phyloP scores from a whole-genome alignment of 35 echinoderm and acorn worm genomes.

The Chiridota heheva region DNA sequence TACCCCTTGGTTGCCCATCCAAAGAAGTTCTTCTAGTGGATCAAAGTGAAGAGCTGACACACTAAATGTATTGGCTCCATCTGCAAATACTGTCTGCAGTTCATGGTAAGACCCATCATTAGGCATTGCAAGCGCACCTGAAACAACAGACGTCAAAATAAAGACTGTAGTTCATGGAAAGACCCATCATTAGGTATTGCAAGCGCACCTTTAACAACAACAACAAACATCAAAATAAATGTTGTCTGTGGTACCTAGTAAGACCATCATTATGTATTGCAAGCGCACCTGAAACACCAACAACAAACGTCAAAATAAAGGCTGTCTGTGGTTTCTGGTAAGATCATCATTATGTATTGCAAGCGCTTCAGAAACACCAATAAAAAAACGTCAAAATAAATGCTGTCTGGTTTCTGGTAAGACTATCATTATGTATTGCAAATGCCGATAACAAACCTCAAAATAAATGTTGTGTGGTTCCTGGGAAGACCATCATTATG shows the following conservation, averaged over 20 bases:
- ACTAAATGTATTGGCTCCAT: constrained; percentile 73
- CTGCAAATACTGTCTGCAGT: constrained; percentile 72
- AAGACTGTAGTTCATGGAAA: constrained; percentile 73
- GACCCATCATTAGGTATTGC: constrained; percentile 25
- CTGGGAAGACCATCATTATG: constrained; percentile 51
- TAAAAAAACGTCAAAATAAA: too few species aligned
- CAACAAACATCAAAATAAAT: too few species aligned
- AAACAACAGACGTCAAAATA: constrained; percentile 44
- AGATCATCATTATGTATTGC: constrained; percentile 14
- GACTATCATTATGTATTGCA: constrained; percentile 12
- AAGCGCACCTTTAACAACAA: constrained; percentile 17
- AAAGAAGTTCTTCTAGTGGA: constrained; percentile 79
- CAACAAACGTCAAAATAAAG: constrained; percentile 47
- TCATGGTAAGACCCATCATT: constrained; percentile 66
- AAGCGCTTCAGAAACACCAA: constrained; percentile 11
- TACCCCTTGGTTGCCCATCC: constrained; percentile 99
- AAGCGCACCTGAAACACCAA: constrained; percentile 24
- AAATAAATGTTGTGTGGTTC: too few species aligned
- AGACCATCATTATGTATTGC: constrained; percentile 14
- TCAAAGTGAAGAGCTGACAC: constrained; percentile 78
- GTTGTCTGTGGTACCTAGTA: constrained; percentile 77
- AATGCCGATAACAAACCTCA: too few species aligned
- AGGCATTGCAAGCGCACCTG: constrained; percentile 17
- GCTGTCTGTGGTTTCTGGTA: constrained; percentile 80
- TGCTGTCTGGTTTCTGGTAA: constrained; percentile 76